Evolutionary conservation across 2,113 vertebrate species (phyloP).

Genomic region (Elephantulus edwardii): DNA sequence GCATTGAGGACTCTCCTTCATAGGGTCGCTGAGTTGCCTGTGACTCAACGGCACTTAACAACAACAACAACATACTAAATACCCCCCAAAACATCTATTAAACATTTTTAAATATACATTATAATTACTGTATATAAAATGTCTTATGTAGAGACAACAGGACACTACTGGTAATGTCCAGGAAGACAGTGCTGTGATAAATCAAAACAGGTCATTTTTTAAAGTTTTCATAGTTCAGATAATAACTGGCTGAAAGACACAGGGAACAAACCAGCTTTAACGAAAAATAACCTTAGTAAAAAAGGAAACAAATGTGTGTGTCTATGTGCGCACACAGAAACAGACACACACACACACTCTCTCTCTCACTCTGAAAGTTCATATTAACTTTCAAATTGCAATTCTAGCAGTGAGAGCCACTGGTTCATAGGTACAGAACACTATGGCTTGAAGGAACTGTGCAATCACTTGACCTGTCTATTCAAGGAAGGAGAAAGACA

Average conservation of each 20-base stretch:
- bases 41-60: too few relatives aligned
- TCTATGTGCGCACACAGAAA: too few relatives aligned
- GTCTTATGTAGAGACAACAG: neutral
- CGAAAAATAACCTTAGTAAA: constrained; percentile 33
- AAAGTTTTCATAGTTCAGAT: constrained; percentile 19
- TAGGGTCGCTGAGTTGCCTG: too few relatives aligned
- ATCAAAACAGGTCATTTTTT: neutral
- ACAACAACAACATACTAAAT: too few relatives aligned
- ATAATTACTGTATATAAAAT: neutral
- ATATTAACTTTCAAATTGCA: constrained; percentile 32
- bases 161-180: neutral
- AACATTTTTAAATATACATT: neutral
- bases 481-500: constrained; percentile 24
- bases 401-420: neutral
- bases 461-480: neutral
- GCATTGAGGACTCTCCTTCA: too few relatives aligned
- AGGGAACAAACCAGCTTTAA: neutral
- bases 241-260: neutral
- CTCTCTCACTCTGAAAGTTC: too few relatives aligned
- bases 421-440: neutral
- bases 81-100: neutral
- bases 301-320: constrained; percentile 19
- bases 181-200: neutral
- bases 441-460: neutral
- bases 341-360: too few relatives aligned